Conservation (phyloP, 2,888 invertebrate species). For the Euproctis similis region DNA sequence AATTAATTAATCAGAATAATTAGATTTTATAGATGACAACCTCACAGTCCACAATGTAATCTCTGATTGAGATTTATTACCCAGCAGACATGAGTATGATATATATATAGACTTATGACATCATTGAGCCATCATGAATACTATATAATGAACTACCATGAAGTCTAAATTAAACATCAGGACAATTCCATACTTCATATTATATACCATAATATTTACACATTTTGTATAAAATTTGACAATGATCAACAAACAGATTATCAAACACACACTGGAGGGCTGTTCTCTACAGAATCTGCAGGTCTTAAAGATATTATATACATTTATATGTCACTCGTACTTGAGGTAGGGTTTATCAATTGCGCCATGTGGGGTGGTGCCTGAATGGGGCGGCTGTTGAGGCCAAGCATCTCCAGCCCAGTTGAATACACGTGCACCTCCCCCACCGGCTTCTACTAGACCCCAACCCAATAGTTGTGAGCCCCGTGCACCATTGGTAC, state of each 20-base stretch:
- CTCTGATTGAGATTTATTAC: background rate
- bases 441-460: slow-evolving; percentile 37
- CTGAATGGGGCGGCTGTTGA: slow-evolving; percentile 23
- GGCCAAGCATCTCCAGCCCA: slow-evolving; percentile 41
- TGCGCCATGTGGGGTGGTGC: slow-evolving; percentile 23
- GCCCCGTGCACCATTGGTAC: slow-evolving; percentile 24
- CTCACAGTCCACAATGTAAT: background rate
- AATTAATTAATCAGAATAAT: no score
- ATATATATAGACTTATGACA: background rate
- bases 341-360: slow-evolving; percentile 68
- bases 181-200: slow-evolving; percentile 39
- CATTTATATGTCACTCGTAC: slow-evolving; percentile 49
- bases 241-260: slow-evolving; percentile 49
- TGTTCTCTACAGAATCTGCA: slow-evolving; percentile 6
- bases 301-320: slow-evolving; percentile 10
- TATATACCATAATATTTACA: slow-evolving; percentile 54
- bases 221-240: slow-evolving; percentile 64
- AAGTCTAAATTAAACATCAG: slow-evolving; percentile 18
- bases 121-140: background rate
- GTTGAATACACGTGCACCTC: slow-evolving; percentile 36
- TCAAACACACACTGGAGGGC: slow-evolving; percentile 15
- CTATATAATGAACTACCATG: no score
- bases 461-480: slow-evolving; percentile 46
- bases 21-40: no score
- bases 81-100: background rate